Evolutionary conservation across 2,888 invertebrate genomes (phyloP), one percentile per base, ranked within the genome.

Genomic region (Serrognathus titanus): DNA sequence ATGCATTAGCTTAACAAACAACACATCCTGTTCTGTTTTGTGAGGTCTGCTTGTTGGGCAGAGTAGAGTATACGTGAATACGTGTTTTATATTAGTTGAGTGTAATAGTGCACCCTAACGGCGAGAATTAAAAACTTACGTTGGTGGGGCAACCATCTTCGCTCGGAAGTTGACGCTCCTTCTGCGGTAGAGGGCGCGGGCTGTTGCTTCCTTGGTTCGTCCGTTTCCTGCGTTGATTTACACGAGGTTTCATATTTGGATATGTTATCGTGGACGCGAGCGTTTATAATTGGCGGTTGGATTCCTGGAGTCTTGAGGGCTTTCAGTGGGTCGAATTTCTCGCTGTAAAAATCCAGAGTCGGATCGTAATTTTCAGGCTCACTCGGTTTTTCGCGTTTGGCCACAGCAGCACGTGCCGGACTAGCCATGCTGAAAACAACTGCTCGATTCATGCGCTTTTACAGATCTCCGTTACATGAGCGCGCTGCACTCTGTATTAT

Each of bases 181-280:
- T 9, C 13, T 48, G 35, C 45, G 16, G 12, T 49, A 24, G 38
- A 11, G 43, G 24, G 20, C 16, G 40, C 45, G 31, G 8, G 24
- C 24, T 2, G 24, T 6, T 5, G 4, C 24, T 3, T 3, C 24
- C 24, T 31, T 1, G 24, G 16, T 16, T 16, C 16, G 16, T 16
- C 16, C 16, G 0, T 3, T 16, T 39, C 24, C 24, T 7, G 24
- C 1, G 24, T 7, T 31, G 53, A 49, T 50, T 53, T 53, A 49
- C 31, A 12, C 1, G 77, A 73, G 4, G 79, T 75, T 57, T 83
- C 80, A 69, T 83, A 90, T 66, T 84, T 85, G 1, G 81, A 79
- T 52, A 92, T 60, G 73, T 90, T 92, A 71, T 92, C 90, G 67
- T 83, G 87, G 53, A 80, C 63, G 20, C 83, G 83, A 0, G 89